Evolutionary conservation across 2,113 vertebrate genomes (phyloP).

Genomic region (Notothenia coriiceps): DNA sequence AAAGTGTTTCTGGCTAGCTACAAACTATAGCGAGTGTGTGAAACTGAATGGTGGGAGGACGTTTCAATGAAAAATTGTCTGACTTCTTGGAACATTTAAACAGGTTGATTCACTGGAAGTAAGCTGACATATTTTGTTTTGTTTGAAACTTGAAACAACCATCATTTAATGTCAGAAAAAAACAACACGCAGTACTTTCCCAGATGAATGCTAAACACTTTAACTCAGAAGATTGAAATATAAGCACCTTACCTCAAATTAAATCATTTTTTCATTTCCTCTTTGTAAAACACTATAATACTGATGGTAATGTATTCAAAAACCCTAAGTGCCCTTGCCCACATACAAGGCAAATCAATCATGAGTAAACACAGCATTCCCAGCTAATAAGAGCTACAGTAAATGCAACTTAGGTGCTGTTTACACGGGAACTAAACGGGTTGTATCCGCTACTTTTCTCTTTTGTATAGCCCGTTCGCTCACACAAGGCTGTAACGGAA

Average conservation of each 20-base stretch:
- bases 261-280: neutral
- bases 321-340: no score
- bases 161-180: neutral
- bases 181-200: neutral
- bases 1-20: neutral
- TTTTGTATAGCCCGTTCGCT: no score
- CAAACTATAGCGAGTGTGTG: neutral
- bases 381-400: neutral
- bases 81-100: neutral
- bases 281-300: neutral
- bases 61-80: neutral
- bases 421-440: no score
- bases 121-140: neutral
- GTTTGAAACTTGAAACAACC: neutral
- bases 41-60: constrained; percentile 1
- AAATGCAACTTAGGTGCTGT: neutral
- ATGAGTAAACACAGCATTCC: neutral
- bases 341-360: neutral
- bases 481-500: no score
- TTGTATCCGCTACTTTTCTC: no score
- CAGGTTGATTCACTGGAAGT: neutral
- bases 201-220: neutral
- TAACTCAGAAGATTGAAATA: neutral
- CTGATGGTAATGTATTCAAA: neutral
- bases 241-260: neutral